Conservation (phyloP, 2,888 invertebrate species). For the Acheta domesticus region DNA sequence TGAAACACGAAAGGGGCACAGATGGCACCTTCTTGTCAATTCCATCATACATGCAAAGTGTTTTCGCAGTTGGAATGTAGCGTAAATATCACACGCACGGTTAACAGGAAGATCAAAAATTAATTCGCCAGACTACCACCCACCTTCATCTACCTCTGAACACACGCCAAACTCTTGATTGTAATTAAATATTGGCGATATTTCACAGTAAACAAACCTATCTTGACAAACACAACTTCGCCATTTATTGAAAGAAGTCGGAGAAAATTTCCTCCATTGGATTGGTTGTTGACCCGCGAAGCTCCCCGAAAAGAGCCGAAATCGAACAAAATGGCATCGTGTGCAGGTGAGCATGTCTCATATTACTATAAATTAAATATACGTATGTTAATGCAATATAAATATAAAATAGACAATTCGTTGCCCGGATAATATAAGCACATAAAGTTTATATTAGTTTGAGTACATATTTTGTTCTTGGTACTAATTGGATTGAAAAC, state of each 20-base stretch:
- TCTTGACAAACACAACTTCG: constrained; percentile 65
- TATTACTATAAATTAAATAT: neutral
- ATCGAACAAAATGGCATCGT: constrained; percentile 20
- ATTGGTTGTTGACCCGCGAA: constrained; percentile 26
- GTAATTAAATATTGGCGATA: constrained; percentile 24
- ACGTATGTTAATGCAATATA: too few species aligned
- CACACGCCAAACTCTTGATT: constrained; percentile 36
- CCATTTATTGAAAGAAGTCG: constrained; percentile 48
- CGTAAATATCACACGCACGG: neutral
- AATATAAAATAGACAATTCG: too few species aligned
- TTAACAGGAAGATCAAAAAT: neutral
- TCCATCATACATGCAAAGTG: constrained; percentile 6
- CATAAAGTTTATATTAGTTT: too few species aligned
- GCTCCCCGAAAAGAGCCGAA: constrained; percentile 2
- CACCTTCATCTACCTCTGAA: constrained; percentile 67
- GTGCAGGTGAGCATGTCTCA: constrained; percentile 1
- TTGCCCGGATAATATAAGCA: too few species aligned
- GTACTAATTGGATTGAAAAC: neutral
- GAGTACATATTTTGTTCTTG: neutral
- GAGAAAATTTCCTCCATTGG: constrained; percentile 20
- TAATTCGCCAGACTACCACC: constrained; percentile 42
- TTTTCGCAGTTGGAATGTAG: neutral
- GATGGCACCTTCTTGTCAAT: neutral
- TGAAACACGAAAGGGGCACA: neutral
- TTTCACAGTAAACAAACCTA: constrained; percentile 63